Evolutionary conservation across 2,113 vertebrate genomes (phyloP).

Genomic region (Geococcyx californianus): DNA sequence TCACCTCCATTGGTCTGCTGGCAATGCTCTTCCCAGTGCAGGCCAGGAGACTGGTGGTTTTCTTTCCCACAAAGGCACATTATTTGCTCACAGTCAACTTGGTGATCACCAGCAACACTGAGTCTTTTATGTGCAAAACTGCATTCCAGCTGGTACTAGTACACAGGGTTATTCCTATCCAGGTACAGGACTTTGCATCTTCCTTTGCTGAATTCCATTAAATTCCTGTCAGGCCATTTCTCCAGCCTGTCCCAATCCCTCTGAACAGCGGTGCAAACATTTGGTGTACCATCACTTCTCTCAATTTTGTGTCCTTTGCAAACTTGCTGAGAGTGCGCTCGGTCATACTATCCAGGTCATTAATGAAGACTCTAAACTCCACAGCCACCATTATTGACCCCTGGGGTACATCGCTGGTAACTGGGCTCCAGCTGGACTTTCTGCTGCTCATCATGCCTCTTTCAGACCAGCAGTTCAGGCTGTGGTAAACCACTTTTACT

Average conservation of each 20-base stretch:
- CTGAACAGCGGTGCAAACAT: neutral
- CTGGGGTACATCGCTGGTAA: neutral
- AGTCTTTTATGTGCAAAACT: neutral
- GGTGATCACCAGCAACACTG: neutral
- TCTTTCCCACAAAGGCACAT: neutral
- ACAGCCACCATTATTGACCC: neutral
- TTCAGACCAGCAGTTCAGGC: neutral
- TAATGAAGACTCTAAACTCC: neutral
- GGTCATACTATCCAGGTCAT: neutral
- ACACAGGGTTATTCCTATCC: neutral
- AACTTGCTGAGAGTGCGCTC: neutral
- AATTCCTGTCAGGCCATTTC: neutral
- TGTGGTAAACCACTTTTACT: neutral
- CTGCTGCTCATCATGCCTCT: neutral
- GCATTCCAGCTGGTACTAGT: neutral
- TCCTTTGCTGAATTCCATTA: neutral
- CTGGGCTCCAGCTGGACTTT: too few species aligned
- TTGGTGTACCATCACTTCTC: neutral
- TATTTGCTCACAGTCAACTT: neutral
- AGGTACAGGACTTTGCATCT: neutral
- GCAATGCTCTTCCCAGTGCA: fast-evolving
- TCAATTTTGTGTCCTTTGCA: neutral
- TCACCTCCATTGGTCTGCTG: neutral
- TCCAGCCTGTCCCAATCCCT: neutral
- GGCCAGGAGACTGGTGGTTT: neutral